phyloP scores from a whole-genome alignment of 2,797 vertebrate species.

The Remorina albescens region DNA sequence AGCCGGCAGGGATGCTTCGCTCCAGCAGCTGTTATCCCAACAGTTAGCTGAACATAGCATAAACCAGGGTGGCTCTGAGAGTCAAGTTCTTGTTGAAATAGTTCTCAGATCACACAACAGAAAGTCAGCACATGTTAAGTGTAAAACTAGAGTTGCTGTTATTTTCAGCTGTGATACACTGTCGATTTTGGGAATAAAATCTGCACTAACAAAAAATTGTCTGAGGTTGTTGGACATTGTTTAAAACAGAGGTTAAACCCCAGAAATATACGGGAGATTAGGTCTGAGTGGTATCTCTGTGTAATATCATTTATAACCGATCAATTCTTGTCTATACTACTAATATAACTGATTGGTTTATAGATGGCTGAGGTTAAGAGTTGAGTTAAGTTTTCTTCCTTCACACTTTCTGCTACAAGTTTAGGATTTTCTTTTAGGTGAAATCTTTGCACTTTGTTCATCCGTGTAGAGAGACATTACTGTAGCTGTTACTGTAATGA shows the following conservation, averaged over 20 bases:
- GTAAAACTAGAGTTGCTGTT: too few species aligned
- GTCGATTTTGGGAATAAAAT: too few species aligned
- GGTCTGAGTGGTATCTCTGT: background rate
- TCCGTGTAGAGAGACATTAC: too few species aligned
- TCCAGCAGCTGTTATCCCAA: conserved; percentile 59
- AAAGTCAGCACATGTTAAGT: too few species aligned
- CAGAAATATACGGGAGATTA: background rate
- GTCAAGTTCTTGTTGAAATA: conserved; percentile 20
- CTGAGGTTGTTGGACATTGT: background rate
- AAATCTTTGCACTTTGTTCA: background rate
- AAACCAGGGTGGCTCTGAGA: conserved; percentile 2
- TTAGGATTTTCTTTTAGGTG: background rate
- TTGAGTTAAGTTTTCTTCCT: too few species aligned
- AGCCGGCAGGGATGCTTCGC: conserved; percentile 32
- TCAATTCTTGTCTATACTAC: too few species aligned
- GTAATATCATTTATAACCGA: background rate
- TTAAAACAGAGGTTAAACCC: conserved; percentile 5
- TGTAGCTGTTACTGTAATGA: too few species aligned
- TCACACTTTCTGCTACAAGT: background rate
- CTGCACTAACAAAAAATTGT: background rate
- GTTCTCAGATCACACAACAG: background rate
- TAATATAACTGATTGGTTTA: background rate
- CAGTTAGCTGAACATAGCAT: conserved; percentile 18
- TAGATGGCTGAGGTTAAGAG: background rate
- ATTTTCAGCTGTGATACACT: too few species aligned